These are phyloP conservation scores for Brachypalpus laphriformis DNA, from an alignment of 2,888 invertebrate genomes.

Conservation along the genomic window DNA sequence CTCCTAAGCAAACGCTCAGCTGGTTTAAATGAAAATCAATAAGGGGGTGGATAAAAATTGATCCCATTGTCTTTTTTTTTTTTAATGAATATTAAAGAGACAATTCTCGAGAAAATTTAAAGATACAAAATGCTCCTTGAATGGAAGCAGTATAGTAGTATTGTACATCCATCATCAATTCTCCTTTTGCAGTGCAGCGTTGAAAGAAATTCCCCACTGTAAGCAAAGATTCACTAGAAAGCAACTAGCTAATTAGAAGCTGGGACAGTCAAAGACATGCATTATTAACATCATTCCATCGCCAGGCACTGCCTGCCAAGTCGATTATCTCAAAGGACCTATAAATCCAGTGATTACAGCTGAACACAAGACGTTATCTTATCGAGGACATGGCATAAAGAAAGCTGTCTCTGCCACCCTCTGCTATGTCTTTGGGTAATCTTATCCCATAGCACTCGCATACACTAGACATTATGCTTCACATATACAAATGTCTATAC, in stretches of 20 bases:
- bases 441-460: constrained; percentile 40
- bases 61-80: constrained; percentile 26
- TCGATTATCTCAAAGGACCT: constrained; percentile 74
- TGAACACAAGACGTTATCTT: constrained; percentile 73
- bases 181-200: background rate
- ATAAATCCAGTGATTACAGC: constrained; percentile 75
- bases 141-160: background rate
- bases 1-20: constrained; percentile 19
- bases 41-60: constrained; percentile 58
- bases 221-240: constrained; percentile 6
- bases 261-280: constrained; percentile 71
- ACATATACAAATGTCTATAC: constrained; percentile 28
- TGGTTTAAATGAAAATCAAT: constrained; percentile 71
- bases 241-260: constrained; percentile 69
- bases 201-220: constrained; percentile 1
- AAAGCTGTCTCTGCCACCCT: constrained; percentile 36
- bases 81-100: constrained; percentile 56
- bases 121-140: background rate
- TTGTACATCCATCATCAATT: constrained; percentile 4
- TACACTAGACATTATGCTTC: constrained; percentile 56
- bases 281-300: constrained; percentile 71
- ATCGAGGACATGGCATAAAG: constrained; percentile 63
- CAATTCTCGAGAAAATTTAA: constrained; percentile 35
- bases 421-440: constrained; percentile 41
- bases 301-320: constrained; percentile 59